These are phyloP conservation scores for Nyctibius grandis DNA, from an alignment of 2,797 vertebrate genomes.

Conservation along the genomic window DNA sequence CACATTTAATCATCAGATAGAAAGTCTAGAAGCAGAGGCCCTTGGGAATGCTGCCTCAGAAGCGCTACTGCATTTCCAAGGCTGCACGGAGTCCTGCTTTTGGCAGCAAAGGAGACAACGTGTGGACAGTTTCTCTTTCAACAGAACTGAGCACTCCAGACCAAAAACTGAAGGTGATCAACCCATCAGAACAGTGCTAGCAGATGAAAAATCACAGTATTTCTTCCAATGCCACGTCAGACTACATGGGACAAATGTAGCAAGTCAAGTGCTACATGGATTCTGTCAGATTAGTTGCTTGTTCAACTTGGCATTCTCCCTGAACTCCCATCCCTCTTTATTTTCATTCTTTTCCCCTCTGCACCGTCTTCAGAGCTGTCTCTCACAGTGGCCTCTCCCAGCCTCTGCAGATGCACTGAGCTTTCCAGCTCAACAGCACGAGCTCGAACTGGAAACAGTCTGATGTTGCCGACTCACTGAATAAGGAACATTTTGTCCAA, in stretches of 20 bases:
- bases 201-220: background rate
- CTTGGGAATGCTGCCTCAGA: background rate
- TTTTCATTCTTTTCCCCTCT: background rate
- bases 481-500: background rate
- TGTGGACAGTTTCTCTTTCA: background rate
- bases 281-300: background rate
- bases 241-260: background rate
- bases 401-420: background rate
- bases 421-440: background rate
- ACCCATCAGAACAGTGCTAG: background rate
- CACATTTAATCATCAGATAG: background rate
- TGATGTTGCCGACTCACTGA: background rate
- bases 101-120: rapidly evolving
- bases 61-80: background rate
- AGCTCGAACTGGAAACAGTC: background rate
- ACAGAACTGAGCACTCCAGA: background rate
- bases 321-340: background rate
- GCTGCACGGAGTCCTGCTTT: background rate
- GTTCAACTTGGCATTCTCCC: background rate
- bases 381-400: background rate
- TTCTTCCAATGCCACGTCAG: background rate
- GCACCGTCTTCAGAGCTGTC: background rate
- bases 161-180: background rate
- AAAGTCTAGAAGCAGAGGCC: background rate
- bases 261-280: background rate